phyloP scores from a whole-genome alignment of 2,888 invertebrate genomes.

The Fabriciana adippe region DNA sequence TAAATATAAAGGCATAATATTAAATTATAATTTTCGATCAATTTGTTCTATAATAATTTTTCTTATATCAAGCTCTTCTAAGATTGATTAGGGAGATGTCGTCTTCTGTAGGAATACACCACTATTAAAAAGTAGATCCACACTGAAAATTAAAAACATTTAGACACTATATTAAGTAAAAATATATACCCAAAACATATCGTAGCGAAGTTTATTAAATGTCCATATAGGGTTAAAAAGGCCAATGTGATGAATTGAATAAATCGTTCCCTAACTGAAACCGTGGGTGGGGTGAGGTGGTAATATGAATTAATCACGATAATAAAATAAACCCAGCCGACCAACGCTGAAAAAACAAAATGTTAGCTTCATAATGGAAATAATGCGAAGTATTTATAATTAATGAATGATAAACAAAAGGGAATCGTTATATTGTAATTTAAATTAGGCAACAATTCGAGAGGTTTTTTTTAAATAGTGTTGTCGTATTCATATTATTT shows the following conservation, averaged over 20 bases:
- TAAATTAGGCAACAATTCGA: too few relatives aligned
- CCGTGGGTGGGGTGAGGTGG: conserved; percentile 18
- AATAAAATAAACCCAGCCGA: conserved; percentile 47
- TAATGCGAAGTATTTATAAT: neutral
- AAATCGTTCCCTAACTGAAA: conserved; percentile 18
- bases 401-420: neutral
- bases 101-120: conserved; percentile 57
- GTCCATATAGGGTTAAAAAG: conserved; percentile 23
- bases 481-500: too few relatives aligned
- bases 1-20: neutral
- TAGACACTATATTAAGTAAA: conserved; percentile 12
- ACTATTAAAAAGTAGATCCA: conserved; percentile 67
- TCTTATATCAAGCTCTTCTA: conserved; percentile 22
- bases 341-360: conserved; percentile 49
- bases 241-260: conserved; percentile 15
- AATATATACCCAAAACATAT: conserved; percentile 33
- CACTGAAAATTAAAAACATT: conserved; percentile 56
- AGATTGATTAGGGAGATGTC: conserved; percentile 20
- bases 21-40: neutral
- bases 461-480: too few relatives aligned
- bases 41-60: conserved; percentile 23
- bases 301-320: conserved; percentile 44
- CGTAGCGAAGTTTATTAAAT: conserved; percentile 8
- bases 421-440: too few relatives aligned
- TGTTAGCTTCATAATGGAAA: neutral